Evolutionary conservation across 2,888 invertebrate species (phyloP), one percentile per base, ranked within the genome.

Genomic region (Nomada goodeniana): DNA sequence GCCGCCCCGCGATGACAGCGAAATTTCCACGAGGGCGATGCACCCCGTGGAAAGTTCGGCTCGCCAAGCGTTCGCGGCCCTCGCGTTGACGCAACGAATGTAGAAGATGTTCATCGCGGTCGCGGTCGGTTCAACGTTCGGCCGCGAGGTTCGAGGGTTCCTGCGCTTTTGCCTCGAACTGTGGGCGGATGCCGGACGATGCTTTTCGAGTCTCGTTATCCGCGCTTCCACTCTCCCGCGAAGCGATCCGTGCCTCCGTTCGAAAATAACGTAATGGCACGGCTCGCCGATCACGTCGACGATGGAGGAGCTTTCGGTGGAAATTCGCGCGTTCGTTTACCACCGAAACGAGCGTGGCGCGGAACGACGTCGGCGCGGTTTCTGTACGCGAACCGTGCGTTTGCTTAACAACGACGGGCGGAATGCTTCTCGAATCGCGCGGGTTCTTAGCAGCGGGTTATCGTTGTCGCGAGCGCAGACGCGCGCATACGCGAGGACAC

Each of bases 151-250:
- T 73, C 76, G 50, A 57, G 36, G 13, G 50, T 20, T 23, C 29
- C 60, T 29, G 50, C 57, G 64, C 52, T 76, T 69, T 76, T 55
- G 47, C n/a, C 42, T 55, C 29, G 57, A 61, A 57, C 42, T n/a
- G 23, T 68, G 23, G 55, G 20, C 42, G 55, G 59, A 55, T 67
- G 67, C 68, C 50, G 53, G 47, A 29, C 26, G 55, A 10, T 47
- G 72, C 81, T 29, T 29, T 67, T 83, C 80, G 85, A 80, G 85
- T 86, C 84, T 86, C 85, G 85, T 86, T 85, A 86, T 86, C 83
- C 83, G 53, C 53, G 82, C 76, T 86, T 84, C 80, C 84, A 82
- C 71, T 81, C 64, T 60, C 29, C 80, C 59, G 70, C 29, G 29
- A 82, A 53, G 80, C 86, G 85, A 86, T 83, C 29, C 29, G 29